Percentiles rank a stretch among this genome's conserved stretches.
Conservation (phyloP, 2,888 invertebrate genomes). For the Trissolcus japonicus region DNA sequence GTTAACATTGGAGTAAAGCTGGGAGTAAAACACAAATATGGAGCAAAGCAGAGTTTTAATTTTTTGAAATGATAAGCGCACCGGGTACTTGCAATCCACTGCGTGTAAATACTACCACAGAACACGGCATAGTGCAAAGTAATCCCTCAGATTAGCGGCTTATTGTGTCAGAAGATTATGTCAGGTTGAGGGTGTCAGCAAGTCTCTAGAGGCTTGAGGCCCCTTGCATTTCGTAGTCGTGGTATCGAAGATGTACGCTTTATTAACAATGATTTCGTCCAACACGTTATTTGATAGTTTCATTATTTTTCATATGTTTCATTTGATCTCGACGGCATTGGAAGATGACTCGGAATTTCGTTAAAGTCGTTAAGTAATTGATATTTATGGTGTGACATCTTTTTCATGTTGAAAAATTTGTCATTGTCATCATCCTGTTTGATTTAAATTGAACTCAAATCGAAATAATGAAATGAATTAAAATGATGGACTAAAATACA, state of each 20-base stretch:
- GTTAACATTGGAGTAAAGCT: slow-evolving; percentile 34
- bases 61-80: slow-evolving; percentile 54
- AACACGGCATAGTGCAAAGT: slow-evolving; percentile 66
- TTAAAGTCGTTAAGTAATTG: background rate
- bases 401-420: no score
- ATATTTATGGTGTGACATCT: no score
- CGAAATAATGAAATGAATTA: no score
- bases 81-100: slow-evolving; percentile 64
- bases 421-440: no score
- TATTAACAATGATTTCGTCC: slow-evolving; percentile 51
- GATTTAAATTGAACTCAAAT: no score
- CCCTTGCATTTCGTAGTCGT: slow-evolving; percentile 54
- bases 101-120: slow-evolving; percentile 66
- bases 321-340: background rate
- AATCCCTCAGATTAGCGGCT: slow-evolving; percentile 75
- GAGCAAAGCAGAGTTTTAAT: slow-evolving; percentile 43
- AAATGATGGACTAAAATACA: no score
- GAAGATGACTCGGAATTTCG: slow-evolving; percentile 7
- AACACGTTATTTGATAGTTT: slow-evolving; percentile 22
- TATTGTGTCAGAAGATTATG: slow-evolving; percentile 75
- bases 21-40: slow-evolving; percentile 31
- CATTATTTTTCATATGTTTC: slow-evolving; percentile 32
- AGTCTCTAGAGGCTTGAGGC: slow-evolving; percentile 67
- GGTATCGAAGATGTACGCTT: slow-evolving; percentile 45
- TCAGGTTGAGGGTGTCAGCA: slow-evolving; percentile 74